These are phyloP conservation scores for Nomada fucata DNA, from an alignment of 2,888 invertebrate species.

Conservation along the genomic window DNA sequence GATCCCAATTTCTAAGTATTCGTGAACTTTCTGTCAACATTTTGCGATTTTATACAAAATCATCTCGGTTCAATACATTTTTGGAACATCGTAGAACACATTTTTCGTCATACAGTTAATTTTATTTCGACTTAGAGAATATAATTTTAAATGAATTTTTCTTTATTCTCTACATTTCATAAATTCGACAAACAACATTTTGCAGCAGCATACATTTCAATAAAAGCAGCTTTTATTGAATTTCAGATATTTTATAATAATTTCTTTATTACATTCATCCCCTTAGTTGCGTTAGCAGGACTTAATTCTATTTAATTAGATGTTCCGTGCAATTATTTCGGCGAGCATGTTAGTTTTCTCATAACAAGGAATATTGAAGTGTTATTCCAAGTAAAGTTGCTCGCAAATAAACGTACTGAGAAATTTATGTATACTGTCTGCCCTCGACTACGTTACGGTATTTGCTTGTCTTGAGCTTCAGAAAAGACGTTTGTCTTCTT, in stretches of 20 bases:
- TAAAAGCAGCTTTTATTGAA: too few species aligned
- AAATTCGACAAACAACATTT: too few species aligned
- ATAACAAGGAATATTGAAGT: background rate
- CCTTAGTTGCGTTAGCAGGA: too few species aligned
- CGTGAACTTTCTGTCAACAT: background rate
- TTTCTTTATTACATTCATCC: too few species aligned
- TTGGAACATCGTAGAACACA: background rate
- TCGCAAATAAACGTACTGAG: slow-evolving; percentile 8
- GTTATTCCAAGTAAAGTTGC: slow-evolving; percentile 14
- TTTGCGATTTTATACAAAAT: too few species aligned
- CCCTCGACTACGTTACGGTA: slow-evolving; percentile 6
- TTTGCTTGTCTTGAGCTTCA: background rate
- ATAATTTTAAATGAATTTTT: too few species aligned
- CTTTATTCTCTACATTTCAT: too few species aligned
- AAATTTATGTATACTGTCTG: background rate
- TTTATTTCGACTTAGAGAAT: too few species aligned
- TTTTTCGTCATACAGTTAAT: background rate
- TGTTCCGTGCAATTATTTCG: background rate
- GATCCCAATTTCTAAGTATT: background rate
- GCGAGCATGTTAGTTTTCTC: background rate
- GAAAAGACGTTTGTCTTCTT: slow-evolving; percentile 2
- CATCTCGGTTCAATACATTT: background rate
- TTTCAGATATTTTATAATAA: too few species aligned
- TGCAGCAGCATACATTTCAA: too few species aligned
- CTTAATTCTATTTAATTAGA: background rate